These are phyloP conservation scores for Intellagama lesueurii DNA, from an alignment of 2,797 vertebrate species.

Conservation along the genomic window DNA sequence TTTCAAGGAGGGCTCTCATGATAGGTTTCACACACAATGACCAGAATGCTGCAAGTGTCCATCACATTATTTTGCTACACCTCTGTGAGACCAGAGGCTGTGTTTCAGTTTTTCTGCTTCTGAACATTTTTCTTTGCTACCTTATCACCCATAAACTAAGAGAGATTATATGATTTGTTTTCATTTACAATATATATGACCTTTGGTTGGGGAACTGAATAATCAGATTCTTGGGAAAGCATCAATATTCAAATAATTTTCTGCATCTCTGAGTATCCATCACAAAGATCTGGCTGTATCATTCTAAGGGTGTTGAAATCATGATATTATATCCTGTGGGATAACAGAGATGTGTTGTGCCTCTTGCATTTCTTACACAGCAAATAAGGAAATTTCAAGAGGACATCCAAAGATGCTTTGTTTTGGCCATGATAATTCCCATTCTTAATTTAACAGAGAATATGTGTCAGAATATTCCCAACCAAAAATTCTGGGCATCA, in stretches of 20 bases:
- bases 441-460: not conserved
- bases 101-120: not conserved
- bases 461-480: not conserved
- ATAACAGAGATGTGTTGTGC: conserved; percentile 4
- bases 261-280: conserved; percentile 18
- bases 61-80: not conserved
- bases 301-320: conserved; percentile 35
- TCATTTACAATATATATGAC: not conserved
- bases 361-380: conserved; percentile 8
- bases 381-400: not conserved
- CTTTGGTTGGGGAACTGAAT: conserved; percentile 15
- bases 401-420: no score
- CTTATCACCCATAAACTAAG: not conserved
- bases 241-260: not conserved
- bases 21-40: not conserved
- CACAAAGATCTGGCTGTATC: conserved; percentile 3
- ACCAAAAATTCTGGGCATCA: not conserved
- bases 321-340: not conserved
- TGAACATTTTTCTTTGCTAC: not conserved
- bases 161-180: not conserved
- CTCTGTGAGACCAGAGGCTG: not conserved
- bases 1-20: not conserved
- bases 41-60: not conserved
- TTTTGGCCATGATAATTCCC: not conserved
- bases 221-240: not conserved